A percentile compares a stretch with the other conserved stretches of the same genome.
phyloP scores from a whole-genome alignment of 2,888 invertebrate species.

The Drosophila imparisetae region DNA sequence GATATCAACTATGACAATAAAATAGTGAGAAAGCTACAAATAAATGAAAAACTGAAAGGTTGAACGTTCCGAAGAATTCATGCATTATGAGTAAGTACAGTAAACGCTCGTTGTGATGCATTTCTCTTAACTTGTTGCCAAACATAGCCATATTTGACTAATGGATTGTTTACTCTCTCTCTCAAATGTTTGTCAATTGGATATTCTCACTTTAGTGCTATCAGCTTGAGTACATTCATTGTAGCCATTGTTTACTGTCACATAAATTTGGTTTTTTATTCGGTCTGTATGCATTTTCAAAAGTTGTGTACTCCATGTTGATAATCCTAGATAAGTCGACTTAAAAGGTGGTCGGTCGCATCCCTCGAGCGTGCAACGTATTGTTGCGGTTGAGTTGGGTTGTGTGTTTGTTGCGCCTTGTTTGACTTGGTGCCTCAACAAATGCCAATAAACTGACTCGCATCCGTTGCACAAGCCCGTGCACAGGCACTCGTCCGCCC shows the following conservation, averaged over 20 bases:
- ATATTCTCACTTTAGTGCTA: not conserved
- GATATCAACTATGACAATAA: too few relatives aligned
- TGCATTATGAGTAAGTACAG: slow-evolving; percentile 5
- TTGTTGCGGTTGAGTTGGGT: too few relatives aligned
- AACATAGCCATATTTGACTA: not conserved
- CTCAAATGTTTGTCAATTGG: not conserved
- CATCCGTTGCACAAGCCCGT: slow-evolving; percentile 14
- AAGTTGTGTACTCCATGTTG: not conserved
- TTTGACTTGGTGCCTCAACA: slow-evolving; percentile 12
- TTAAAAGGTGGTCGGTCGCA: not conserved
- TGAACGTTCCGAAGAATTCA: not conserved
- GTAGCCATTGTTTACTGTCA: slow-evolving; percentile 9
- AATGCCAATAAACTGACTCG: slow-evolving; percentile 34
- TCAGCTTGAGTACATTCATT: not conserved
- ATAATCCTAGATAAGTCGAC: slow-evolving; percentile 12
- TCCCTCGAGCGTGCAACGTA: too few relatives aligned
- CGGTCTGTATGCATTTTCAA: not conserved
- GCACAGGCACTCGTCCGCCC: slow-evolving; percentile 14
- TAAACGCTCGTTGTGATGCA: not conserved
- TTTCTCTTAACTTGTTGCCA: not conserved
- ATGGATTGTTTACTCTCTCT: not conserved
- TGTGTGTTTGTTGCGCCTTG: not conserved
- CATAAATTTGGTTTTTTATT: not conserved
- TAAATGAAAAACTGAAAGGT: slow-evolving; percentile 6
- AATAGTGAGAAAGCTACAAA: slow-evolving; percentile 3